These are phyloP conservation scores for Enteromius fasciolatus DNA, from an alignment of 2,797 vertebrate species.

Conservation along the genomic window DNA sequence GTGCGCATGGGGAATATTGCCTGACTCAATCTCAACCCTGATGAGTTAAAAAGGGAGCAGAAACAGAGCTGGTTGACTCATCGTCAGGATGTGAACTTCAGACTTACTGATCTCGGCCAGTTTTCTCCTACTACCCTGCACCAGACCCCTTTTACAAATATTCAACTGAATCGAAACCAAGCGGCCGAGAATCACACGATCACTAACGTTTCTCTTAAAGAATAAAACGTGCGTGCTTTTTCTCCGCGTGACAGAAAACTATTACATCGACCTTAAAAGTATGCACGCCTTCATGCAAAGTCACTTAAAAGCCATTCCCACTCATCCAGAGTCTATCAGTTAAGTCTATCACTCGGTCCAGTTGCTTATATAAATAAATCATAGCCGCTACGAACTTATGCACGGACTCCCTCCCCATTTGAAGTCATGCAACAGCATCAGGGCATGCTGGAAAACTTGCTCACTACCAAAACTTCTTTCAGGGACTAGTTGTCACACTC, in stretches of 20 bases:
- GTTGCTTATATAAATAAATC: not conserved
- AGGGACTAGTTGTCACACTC: slow-evolving; percentile 13
- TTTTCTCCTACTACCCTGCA: slow-evolving; percentile 50
- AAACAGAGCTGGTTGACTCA: slow-evolving; percentile 40
- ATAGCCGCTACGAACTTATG: not conserved
- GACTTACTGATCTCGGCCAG: slow-evolving; percentile 56
- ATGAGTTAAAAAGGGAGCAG: slow-evolving; percentile 44
- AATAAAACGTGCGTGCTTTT: not conserved
- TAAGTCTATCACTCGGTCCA: too few relatives aligned
- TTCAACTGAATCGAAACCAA: slow-evolving; percentile 17
- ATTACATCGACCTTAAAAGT: not conserved
- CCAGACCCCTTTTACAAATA: not conserved
- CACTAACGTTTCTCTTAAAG: not conserved
- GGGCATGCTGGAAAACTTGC: slow-evolving; percentile 28
- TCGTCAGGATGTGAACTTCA: slow-evolving; percentile 35
- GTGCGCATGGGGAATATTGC: slow-evolving; percentile 44
- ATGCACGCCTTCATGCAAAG: not conserved
- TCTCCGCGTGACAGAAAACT: not conserved
- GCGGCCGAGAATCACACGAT: not conserved
- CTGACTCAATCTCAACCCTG: slow-evolving; percentile 53
- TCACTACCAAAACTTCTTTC: slow-evolving; percentile 29
- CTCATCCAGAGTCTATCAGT: not conserved
- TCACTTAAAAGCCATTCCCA: not conserved
- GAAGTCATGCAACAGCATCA: not conserved
- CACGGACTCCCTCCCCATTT: slow-evolving; percentile 1